Conservation (phyloP, 2,113 vertebrate genomes). For the Nestor notabilis region DNA sequence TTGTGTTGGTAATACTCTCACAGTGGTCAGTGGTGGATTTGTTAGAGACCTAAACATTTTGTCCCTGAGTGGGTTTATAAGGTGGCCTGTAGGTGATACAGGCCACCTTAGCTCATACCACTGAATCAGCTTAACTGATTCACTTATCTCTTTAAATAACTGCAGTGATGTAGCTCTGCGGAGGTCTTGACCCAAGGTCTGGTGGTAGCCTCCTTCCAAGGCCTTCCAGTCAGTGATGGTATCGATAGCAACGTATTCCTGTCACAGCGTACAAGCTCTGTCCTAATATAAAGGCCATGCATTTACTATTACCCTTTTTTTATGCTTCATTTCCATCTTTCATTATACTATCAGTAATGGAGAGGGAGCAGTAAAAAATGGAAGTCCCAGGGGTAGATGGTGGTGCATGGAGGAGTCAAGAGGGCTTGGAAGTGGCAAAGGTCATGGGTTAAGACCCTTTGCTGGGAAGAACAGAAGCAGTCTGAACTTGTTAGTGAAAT, state of each 20-base stretch:
- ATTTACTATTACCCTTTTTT: not conserved
- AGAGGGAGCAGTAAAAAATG: conserved; percentile 33
- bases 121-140: not conserved
- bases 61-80: not conserved
- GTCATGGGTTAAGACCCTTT: conserved; percentile 64
- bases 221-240: not conserved
- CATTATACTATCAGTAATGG: not conserved
- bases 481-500: conserved; percentile 65
- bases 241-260: not conserved
- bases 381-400: conserved; percentile 25
- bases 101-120: too few species aligned
- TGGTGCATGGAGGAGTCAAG: conserved; percentile 7
- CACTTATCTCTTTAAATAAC: not conserved
- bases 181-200: not conserved
- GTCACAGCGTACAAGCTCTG: not conserved
- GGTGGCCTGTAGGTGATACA: not conserved
- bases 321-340: not conserved
- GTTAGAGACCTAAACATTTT: not conserved
- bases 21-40: not conserved
- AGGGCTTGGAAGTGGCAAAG: conserved; percentile 55
- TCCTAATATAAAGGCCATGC: not conserved
- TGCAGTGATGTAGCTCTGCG: not conserved
- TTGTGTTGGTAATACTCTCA: not conserved
- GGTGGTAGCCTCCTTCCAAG: not conserved
- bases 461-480: conserved; percentile 55